Evolutionary conservation across 2,113 vertebrate genomes (phyloP).

Genomic region (Mustelus asterias): DNA sequence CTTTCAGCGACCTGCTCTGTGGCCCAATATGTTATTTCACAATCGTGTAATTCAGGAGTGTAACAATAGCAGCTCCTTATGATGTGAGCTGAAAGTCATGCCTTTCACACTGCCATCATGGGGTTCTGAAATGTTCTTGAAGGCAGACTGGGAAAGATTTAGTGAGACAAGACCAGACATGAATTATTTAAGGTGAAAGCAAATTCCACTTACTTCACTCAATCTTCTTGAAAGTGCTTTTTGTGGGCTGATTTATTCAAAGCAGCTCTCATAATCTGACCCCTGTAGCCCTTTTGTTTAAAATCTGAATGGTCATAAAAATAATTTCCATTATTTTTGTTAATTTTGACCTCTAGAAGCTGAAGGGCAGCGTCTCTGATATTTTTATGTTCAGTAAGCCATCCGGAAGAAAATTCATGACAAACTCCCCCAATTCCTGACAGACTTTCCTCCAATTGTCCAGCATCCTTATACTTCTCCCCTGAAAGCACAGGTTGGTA

Average conservation of each 20-base stretch:
- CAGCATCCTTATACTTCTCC: slow-evolving; percentile 53
- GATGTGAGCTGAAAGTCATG: neutral
- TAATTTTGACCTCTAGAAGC: neutral
- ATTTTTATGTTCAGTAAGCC: neutral
- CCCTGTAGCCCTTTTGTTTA: neutral
- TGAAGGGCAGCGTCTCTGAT: neutral
- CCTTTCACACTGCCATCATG: neutral
- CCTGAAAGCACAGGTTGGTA: slow-evolving; percentile 56
- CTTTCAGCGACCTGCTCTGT: neutral
- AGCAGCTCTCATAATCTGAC: neutral
- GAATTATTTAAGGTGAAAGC: too few relatives aligned
- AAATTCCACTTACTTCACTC: too few relatives aligned
- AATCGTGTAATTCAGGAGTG: neutral
- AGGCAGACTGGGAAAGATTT: neutral
- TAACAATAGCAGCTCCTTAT: neutral
- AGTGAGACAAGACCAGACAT: too few relatives aligned
- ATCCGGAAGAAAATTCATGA: slow-evolving; percentile 77
- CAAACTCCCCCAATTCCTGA: slow-evolving; percentile 69
- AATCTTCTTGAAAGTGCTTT: neutral
- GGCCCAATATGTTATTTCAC: neutral
- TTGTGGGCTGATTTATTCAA: neutral
- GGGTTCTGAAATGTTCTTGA: neutral
- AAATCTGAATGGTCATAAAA: neutral
- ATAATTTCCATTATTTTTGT: neutral
- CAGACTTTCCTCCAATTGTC: slow-evolving; percentile 63